Conservation (phyloP, 2,888 invertebrate species). For the Tipula unca region DNA sequence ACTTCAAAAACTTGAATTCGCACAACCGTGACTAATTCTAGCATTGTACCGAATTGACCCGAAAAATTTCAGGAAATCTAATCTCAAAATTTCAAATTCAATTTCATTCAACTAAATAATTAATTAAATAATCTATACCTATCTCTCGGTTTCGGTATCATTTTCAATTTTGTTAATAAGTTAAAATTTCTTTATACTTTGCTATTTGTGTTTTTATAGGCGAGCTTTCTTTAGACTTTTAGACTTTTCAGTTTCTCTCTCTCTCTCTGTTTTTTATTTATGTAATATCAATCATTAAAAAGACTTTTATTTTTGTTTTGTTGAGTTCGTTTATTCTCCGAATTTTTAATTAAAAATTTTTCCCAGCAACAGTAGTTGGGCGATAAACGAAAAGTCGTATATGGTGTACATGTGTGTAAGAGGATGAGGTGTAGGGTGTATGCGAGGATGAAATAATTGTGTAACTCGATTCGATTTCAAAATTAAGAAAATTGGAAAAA, state of each 20-base stretch:
- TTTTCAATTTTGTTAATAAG: background rate
- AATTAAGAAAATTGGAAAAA: constrained; percentile 14
- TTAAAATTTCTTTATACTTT: background rate
- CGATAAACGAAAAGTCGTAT: background rate
- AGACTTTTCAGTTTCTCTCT: background rate
- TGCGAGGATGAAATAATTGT: background rate
- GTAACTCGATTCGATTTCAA: background rate
- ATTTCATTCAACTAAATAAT: background rate
- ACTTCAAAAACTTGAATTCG: too few relatives aligned
- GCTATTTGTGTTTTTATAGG: background rate
- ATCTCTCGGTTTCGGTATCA: background rate
- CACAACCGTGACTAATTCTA: too few relatives aligned
- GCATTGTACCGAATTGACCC: background rate
- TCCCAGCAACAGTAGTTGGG: background rate
- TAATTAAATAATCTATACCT: background rate
- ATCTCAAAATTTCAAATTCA: background rate
- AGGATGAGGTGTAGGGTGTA: background rate
- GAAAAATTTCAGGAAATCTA: background rate
- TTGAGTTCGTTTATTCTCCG: background rate
- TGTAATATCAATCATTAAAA: background rate
- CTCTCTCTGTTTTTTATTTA: background rate
- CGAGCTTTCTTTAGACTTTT: background rate
- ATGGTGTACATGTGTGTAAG: background rate
- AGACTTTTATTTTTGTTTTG: background rate
- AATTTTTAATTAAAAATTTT: background rate